phyloP scores from a whole-genome alignment of 2,888 invertebrate species.

The Ecliptopera silaceata region DNA sequence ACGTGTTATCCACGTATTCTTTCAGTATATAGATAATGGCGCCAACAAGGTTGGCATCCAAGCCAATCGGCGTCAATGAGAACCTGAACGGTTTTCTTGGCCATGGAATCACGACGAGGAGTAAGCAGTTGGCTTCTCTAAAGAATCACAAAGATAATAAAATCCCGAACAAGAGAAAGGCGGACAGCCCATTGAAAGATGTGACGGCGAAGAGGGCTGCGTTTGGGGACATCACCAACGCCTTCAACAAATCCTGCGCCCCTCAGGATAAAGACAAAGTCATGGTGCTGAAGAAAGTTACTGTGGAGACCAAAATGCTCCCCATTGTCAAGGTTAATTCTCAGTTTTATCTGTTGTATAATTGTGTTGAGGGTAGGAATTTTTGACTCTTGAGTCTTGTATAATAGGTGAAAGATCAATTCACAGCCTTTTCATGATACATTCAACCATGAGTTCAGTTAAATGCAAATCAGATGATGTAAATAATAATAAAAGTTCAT shows the following conservation, averaged over 20 bases:
- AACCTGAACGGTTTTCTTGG: slow-evolving; percentile 72
- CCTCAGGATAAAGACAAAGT: slow-evolving; percentile 68
- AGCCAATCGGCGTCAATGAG: slow-evolving; percentile 74
- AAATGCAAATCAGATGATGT: slow-evolving; percentile 9
- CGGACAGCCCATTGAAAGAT: slow-evolving; percentile 90
- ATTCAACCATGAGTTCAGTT: slow-evolving; percentile 11
- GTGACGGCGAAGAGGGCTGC: slow-evolving; percentile 91
- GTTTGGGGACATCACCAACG: slow-evolving; percentile 93
- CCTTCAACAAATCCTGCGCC: slow-evolving; percentile 72
- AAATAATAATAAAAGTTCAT: slow-evolving; percentile 41
- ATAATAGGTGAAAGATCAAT: slow-evolving; percentile 1
- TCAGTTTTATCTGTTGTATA: slow-evolving; percentile 24
- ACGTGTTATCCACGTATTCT: slow-evolving; percentile 59
- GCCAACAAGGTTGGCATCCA: slow-evolving; percentile 83
- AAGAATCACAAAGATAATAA: slow-evolving; percentile 73
- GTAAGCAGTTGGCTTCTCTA: slow-evolving; percentile 81
- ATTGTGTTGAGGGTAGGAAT: slow-evolving; percentile 46
- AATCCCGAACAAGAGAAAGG: slow-evolving; percentile 89
- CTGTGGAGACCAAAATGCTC: slow-evolving; percentile 76
- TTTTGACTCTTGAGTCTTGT: background rate
- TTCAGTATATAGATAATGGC: slow-evolving; percentile 83
- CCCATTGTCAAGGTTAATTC: slow-evolving; percentile 71
- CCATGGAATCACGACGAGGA: slow-evolving; percentile 84
- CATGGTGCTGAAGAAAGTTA: slow-evolving; percentile 75
- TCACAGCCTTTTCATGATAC: background rate